Base-by-base conservation (phyloP, 2,888 invertebrate species). In the Sipha maydis region DNA sequence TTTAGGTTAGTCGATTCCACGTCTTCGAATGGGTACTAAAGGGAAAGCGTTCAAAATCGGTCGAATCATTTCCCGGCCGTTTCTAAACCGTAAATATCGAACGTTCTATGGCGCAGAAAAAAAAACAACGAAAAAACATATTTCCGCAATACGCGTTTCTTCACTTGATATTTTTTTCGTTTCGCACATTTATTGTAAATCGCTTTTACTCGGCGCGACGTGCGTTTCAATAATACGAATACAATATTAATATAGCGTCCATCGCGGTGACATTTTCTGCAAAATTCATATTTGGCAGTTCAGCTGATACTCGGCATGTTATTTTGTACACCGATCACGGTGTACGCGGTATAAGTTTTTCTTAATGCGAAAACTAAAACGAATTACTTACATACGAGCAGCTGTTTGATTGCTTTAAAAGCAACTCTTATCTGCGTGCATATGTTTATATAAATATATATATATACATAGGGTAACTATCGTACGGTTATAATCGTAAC, bases 31-130 rank as follows among this genome's bases (percentile, higher is more conserved):
- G 48, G 61, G 38, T 88, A 82, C 73, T 75, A 77, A 77, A 88
- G 89, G 84, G 88, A 90, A 89, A 89, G 89, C 89, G 89, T 89
- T 89, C 78, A 89, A 86, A 89, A 89, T 89, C 76, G 86, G 75
- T 85, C 85, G 67, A 82, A 78, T 85, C 85, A 54, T 85, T 88
- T 82, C 25, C 88, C 75, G 80, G 34, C 82, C 80, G 80, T 88
- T 88, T 88, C 80, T 75, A 88, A 88, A 88, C 82, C 88, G 88
- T 88, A 88, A 82, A 61, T 80, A 88, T 88, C 71, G 80, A 88
- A 80, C 61, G 80, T 79, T n/a, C 71, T 88, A 75, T 75, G 28
- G 34, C 67, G 41, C 41, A n/a, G 48, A 79, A 73, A 86, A 75
- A 79, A 67, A 79, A 41, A 38, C 56, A 48, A 34, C 4, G 34